phyloP scores from a whole-genome alignment of 2,797 vertebrate genomes.

The Percopsis omiscomaycus region DNA sequence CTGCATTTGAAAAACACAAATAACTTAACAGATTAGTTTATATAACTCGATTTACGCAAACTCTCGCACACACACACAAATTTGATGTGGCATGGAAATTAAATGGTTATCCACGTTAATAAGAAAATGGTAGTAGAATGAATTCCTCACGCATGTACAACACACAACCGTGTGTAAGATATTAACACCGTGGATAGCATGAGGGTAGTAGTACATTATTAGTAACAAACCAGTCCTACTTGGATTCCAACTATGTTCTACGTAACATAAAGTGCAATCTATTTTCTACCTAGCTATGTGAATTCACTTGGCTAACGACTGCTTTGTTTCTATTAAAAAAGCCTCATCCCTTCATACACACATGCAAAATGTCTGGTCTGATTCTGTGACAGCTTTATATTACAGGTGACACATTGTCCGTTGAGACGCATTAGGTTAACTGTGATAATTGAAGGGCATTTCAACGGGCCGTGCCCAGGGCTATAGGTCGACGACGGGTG shows the following conservation, averaged over 20 bases:
- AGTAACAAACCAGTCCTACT: background rate
- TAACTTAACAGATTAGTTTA: background rate
- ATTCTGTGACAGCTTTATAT: too few species aligned
- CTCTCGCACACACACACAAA: background rate
- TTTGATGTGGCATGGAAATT: background rate
- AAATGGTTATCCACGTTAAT: background rate
- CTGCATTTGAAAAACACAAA: background rate
- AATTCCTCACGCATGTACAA: background rate
- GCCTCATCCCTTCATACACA: too few species aligned
- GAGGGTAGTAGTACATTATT: background rate
- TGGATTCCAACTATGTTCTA: conserved; percentile 27
- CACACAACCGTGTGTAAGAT: too few species aligned
- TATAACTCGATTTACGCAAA: background rate
- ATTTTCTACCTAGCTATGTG: conserved; percentile 27
- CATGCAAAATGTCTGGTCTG: too few species aligned
- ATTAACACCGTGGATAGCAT: too few species aligned
- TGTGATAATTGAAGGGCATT: background rate
- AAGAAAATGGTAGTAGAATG: too few species aligned
- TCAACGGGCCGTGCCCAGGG: background rate
- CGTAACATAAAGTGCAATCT: conserved; percentile 30
- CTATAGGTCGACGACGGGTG: background rate
- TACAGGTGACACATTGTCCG: too few species aligned
- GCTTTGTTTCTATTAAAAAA: background rate
- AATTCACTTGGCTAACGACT: conserved; percentile 45
- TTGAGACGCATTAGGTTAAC: too few species aligned